Evolutionary conservation across 2,113 vertebrate genomes (phyloP), one percentile per base, ranked within the genome.

Genomic region (Cyanoramphus novaezelandiae): DNA sequence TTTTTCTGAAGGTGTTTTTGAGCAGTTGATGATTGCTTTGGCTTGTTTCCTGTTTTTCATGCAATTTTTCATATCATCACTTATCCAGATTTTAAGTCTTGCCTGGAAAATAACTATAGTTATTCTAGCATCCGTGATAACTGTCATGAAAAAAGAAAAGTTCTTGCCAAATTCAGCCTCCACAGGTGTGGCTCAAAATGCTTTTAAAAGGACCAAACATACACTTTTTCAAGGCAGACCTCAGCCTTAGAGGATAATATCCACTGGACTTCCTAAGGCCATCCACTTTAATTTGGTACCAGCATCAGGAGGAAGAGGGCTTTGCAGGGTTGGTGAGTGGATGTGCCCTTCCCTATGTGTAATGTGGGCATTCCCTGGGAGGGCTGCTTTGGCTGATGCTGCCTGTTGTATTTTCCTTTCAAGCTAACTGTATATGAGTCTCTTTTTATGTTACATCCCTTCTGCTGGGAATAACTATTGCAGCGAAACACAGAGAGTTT

Each of bases 1-100:
- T 86, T 92, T 96, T 90, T 96, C 93, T 91, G 88, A 93, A 96
- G 93, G 93, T 97, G 95, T 95, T 96, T 96, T 84, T 97, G 96
- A 96, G 93, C 80, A 79, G 88, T 37, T 79, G 93, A 86, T 94
- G 96, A 96, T 96, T 95, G 69, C 86, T 96, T 96, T 97, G 96
- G 96, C 93, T 95, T 86, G 69, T 95, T 96, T 96, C 92, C 95
- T 96, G 80, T 93, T 86, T 89, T 94, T 69, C 83, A 62, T 90
- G 82, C 86, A 41, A 41, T 92, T 96, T 95, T 86, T 96, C 86
- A 84, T 96, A 93, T 92, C 88, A 86, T 93, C 90, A 64, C 90
- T 92, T 95, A 85, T 9, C 80, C 95, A 96, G 88, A 69, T 94
- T 97, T 93, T 86, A 88, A 93, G 86, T 86, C 83, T 93, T 93